These are phyloP conservation scores for Mustela lutreola DNA, from an alignment of 2,113 vertebrate species.

Conservation along the genomic window DNA sequence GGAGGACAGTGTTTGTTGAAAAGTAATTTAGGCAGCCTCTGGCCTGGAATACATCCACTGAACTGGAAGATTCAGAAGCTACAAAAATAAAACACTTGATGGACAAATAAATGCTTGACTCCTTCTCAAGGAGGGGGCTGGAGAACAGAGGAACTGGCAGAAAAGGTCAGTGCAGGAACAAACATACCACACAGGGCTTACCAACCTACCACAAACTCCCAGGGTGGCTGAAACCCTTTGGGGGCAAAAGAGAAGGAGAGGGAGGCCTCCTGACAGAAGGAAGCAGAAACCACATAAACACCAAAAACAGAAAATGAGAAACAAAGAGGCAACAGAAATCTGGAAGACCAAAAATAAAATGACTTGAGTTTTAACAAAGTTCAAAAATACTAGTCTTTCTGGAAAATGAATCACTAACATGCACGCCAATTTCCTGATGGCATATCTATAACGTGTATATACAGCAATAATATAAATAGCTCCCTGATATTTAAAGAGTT, in stretches of 20 bases:
- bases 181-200: neutral
- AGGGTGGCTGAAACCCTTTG: neutral
- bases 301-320: neutral
- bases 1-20: constrained; percentile 63
- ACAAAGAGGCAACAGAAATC: neutral
- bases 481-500: neutral
- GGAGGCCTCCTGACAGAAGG: neutral
- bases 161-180: constrained; percentile 66
- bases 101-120: constrained; percentile 75
- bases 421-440: neutral
- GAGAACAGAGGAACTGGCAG: neutral
- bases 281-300: neutral
- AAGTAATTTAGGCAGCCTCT: constrained; percentile 73
- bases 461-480: neutral
- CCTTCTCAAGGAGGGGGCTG: constrained; percentile 59
- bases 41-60: constrained; percentile 65
- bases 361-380: neutral
- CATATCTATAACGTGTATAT: neutral
- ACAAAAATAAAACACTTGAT: constrained; percentile 79
- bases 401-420: neutral
- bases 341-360: constrained; percentile 3
- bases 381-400: constrained; percentile 23
- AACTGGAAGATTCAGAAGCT: constrained; percentile 73
- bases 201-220: neutral
- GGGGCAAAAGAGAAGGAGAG: neutral